phyloP scores from a whole-genome alignment of 1,140 invertebrate species.

The Macrocentrus cingulum region DNA sequence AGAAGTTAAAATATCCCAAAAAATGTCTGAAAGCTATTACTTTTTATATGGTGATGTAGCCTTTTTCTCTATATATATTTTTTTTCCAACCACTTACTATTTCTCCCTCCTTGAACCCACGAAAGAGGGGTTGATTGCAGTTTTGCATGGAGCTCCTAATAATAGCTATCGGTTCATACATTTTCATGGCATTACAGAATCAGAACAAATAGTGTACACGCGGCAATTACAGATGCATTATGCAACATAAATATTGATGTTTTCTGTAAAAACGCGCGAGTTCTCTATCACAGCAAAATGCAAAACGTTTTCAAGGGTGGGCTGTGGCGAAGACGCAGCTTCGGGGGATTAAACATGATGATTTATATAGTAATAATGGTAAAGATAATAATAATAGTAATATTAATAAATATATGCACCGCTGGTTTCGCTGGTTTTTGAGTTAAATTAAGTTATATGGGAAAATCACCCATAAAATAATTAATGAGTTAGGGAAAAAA shows the following conservation, averaged over 20 bases:
- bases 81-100: background rate
- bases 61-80: too few species aligned
- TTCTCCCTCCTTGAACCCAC: background rate
- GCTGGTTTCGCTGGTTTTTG: too few species aligned
- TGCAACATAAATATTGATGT: conserved; percentile 61
- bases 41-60: too few species aligned
- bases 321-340: conserved; percentile 6
- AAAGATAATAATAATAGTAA: too few species aligned
- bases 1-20: too few species aligned
- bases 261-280: conserved; percentile 55
- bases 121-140: background rate
- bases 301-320: conserved; percentile 42
- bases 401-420: too few species aligned
- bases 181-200: conserved; percentile 61
- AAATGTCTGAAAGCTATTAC: too few species aligned
- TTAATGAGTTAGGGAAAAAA: too few species aligned
- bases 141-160: conserved; percentile 53
- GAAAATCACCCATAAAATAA: too few species aligned
- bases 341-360: conserved; percentile 21
- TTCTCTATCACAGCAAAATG: conserved; percentile 42
- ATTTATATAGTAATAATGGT: conserved; percentile 1
- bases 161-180: conserved; percentile 58
- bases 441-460: too few species aligned
- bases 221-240: conserved; percentile 58
- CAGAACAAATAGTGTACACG: conserved; percentile 59